phyloP scores from a whole-genome alignment of 1,140 invertebrate genomes.

The Drosophila bipectinata region DNA sequence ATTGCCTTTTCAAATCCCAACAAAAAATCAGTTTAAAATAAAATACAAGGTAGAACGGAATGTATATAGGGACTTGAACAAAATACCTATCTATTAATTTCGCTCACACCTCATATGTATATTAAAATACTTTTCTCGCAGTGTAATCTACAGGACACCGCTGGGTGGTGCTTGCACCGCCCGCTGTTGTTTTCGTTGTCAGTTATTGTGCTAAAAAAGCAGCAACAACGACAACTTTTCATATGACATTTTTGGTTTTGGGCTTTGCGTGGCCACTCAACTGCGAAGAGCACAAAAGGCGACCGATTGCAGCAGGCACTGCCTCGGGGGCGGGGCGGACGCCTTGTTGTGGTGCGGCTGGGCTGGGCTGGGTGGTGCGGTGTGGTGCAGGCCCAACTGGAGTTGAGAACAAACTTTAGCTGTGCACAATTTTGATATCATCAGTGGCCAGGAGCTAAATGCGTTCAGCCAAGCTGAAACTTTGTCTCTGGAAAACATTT shows the following conservation, averaged over 20 bases:
- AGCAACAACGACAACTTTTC: constrained; percentile 55
- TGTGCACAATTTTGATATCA: constrained; percentile 69
- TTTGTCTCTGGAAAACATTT: constrained; percentile 51
- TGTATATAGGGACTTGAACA: too few species aligned
- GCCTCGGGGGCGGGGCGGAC: constrained; percentile 8
- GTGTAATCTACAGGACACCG: constrained; percentile 6
- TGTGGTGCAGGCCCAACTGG: constrained; percentile 15
- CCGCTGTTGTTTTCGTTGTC: constrained; percentile 81
- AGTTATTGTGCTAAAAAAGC: constrained; percentile 70
- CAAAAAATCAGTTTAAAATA: too few species aligned
- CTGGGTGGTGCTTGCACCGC: constrained; percentile 66
- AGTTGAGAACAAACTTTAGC: constrained; percentile 37
- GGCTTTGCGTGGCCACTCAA: constrained; percentile 82
- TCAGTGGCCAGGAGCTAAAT: constrained; percentile 54
- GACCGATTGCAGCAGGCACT: constrained; percentile 65
- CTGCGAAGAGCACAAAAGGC: constrained; percentile 79
- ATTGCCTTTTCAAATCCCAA: too few species aligned
- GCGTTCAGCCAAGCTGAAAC: constrained; percentile 71
- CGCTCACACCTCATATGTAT: too few species aligned
- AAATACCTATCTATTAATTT: too few species aligned
- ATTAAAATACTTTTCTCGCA: not conserved
- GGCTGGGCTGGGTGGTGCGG: constrained; percentile 4
- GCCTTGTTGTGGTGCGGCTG: not conserved
- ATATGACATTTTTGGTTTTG: constrained; percentile 77
- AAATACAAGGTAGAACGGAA: too few species aligned